Evolutionary conservation across 2,113 vertebrate species (phyloP).

Genomic region (Osmerus eperlanus): DNA sequence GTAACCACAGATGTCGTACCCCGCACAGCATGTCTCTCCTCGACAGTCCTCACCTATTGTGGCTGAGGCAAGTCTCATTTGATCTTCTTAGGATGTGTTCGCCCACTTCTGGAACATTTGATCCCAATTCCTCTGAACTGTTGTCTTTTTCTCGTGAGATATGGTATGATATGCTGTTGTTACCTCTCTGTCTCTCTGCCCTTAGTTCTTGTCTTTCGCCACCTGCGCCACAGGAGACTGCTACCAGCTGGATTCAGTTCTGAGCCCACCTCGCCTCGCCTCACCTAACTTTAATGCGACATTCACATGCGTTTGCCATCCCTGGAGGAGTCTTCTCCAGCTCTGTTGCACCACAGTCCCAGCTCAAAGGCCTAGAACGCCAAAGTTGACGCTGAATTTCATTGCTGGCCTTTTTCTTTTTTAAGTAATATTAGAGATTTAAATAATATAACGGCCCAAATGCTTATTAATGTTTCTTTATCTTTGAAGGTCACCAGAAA

Average conservation of each 20-base stretch:
- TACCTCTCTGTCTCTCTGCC: neutral
- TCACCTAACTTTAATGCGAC: slow-evolving; percentile 10
- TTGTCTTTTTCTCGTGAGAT: neutral
- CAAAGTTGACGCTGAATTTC: neutral
- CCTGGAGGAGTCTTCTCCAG: slow-evolving; percentile 23
- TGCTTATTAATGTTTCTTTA: no score
- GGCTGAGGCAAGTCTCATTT: no score
- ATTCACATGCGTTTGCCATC: slow-evolving; percentile 11
- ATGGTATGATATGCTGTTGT: neutral
- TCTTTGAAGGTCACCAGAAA: no score
- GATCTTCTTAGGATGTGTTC: no score
- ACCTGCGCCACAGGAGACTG: slow-evolving; percentile 70
- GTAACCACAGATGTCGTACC: slow-evolving; percentile 60
- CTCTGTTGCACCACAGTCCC: slow-evolving; percentile 9
- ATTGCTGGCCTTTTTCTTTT: slow-evolving; percentile 17
- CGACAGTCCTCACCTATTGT: no score
- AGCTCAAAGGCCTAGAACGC: neutral
- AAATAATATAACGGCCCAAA: no score
- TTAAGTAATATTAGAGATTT: neutral
- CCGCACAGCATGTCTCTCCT: neutral
- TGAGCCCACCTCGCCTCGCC: slow-evolving; percentile 54
- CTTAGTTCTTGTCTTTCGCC: slow-evolving; percentile 54
- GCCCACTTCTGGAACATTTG: neutral
- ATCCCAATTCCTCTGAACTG: neutral
- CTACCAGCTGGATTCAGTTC: slow-evolving; percentile 87